Conservation (phyloP, 2,113 vertebrate species). For the Campylorhamphus procurvoides region DNA sequence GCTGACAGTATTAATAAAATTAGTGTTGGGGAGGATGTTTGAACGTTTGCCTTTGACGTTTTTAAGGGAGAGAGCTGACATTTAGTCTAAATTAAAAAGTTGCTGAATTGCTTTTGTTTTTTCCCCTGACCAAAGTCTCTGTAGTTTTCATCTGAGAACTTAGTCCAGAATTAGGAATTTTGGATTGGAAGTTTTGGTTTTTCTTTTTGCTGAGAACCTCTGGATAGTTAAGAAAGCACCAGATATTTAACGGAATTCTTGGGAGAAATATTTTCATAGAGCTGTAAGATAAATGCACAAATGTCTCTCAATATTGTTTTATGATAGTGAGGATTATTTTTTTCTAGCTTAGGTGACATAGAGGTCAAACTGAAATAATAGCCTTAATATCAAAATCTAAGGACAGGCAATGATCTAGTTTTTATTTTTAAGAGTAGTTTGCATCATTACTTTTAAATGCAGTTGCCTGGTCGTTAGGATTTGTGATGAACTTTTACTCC, state of each 20-base stretch:
- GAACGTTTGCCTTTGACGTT: slow-evolving; percentile 37
- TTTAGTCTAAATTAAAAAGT: slow-evolving; percentile 44
- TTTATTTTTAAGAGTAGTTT: slow-evolving; percentile 6
- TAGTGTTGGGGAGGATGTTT: slow-evolving; percentile 42
- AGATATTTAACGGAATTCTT: neutral
- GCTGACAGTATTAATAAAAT: slow-evolving; percentile 63
- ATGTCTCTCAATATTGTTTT: neutral
- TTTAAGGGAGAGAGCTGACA: slow-evolving; percentile 49
- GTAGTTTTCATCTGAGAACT: neutral
- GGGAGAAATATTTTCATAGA: neutral
- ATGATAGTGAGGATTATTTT: neutral
- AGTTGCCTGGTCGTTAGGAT: slow-evolving; percentile 23
- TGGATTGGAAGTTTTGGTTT: neutral
- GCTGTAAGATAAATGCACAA: neutral
- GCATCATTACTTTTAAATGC: slow-evolving; percentile 33
- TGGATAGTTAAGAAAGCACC: neutral
- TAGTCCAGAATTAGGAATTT: neutral
- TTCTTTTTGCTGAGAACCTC: neutral
- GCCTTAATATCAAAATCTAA: neutral
- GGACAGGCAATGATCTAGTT: neutral
- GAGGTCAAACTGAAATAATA: slow-evolving; percentile 23
- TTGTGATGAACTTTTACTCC: slow-evolving; percentile 27
- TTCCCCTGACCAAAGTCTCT: neutral
- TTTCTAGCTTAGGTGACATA: neutral
- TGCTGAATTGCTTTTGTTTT: neutral